A percentile compares a stretch with the other conserved stretches of the same genome.
Conservation (phyloP, 1,140 invertebrate species). For the Apis florea region DNA sequence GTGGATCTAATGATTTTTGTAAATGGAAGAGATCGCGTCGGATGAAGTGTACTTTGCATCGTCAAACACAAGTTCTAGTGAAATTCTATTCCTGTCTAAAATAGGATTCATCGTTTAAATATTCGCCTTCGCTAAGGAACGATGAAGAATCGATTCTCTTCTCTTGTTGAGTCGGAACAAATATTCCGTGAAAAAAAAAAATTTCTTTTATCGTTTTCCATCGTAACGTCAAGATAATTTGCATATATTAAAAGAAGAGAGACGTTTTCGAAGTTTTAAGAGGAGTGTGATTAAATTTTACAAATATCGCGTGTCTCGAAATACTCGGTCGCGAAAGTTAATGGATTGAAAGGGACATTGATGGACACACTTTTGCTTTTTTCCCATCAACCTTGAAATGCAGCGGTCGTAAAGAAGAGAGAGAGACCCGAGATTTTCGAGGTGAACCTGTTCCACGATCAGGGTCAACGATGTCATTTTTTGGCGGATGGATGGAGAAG, state of each 20-base stretch:
- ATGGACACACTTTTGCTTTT: too few relatives aligned
- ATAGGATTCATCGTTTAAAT: not conserved
- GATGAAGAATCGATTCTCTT: not conserved
- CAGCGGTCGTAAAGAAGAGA: not conserved
- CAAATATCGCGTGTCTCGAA: too few relatives aligned
- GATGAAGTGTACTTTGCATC: too few relatives aligned
- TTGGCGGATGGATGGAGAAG: too few relatives aligned
- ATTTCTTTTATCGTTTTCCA: not conserved
- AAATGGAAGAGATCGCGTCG: too few relatives aligned
- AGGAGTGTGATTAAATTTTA: too few relatives aligned
- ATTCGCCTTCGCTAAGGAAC: not conserved
- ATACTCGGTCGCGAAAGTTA: not conserved
- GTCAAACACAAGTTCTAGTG: too few relatives aligned
- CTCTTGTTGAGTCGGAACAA: not conserved
- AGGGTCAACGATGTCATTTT: not conserved
- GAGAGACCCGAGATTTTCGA: not conserved
- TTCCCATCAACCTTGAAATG: not conserved
- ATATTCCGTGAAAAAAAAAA: not conserved
- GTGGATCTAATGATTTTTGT: too few relatives aligned
- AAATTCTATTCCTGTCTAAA: not conserved
- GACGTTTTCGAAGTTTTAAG: too few relatives aligned
- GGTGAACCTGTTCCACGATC: constrained; percentile 28
- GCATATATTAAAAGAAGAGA: too few relatives aligned
- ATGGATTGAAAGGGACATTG: not conserved
- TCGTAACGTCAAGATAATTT: too few relatives aligned